phyloP scores from a whole-genome alignment of 1,140 invertebrate species.

The Arion vulgaris region DNA sequence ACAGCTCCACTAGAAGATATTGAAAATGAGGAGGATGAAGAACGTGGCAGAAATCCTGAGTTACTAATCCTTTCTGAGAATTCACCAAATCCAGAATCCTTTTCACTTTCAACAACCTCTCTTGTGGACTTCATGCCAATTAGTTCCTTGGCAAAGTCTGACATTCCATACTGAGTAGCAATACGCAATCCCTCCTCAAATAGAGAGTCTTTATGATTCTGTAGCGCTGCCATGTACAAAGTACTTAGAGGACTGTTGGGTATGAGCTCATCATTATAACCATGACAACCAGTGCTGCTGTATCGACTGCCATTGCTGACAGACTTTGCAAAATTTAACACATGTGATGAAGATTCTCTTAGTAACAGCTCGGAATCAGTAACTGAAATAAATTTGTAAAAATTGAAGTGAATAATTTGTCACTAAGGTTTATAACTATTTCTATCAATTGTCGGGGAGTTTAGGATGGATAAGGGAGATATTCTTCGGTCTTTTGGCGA shows the following conservation, averaged over 20 bases:
- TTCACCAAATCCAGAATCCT: background rate
- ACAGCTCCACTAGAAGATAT: background rate
- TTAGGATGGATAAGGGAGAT: too few species aligned
- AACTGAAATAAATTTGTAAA: background rate
- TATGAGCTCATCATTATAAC: background rate
- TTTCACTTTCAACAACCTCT: background rate
- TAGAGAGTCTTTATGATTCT: constrained; percentile 57
- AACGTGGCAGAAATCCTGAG: background rate
- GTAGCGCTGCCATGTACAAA: constrained; percentile 41
- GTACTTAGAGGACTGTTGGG: constrained; percentile 38
- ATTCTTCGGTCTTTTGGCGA: too few species aligned
- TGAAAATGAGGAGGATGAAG: background rate
- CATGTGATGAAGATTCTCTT: background rate
- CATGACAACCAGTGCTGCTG: background rate
- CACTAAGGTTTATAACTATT: too few species aligned
- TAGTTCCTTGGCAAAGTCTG: constrained; percentile 68
- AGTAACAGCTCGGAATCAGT: background rate
- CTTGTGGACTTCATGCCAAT: constrained; percentile 52
- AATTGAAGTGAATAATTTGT: background rate
- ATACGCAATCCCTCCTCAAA: constrained; percentile 71
- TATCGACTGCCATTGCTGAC: background rate
- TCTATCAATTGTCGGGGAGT: too few species aligned
- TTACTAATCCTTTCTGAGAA: background rate
- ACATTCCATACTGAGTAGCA: constrained; percentile 70
- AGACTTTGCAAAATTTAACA: background rate